A percentile compares a stretch with the other conserved stretches of the same genome.
These are phyloP conservation scores for Ageneiosus marmoratus DNA, from an alignment of 2,113 vertebrate genomes.

Conservation along the genomic window DNA sequence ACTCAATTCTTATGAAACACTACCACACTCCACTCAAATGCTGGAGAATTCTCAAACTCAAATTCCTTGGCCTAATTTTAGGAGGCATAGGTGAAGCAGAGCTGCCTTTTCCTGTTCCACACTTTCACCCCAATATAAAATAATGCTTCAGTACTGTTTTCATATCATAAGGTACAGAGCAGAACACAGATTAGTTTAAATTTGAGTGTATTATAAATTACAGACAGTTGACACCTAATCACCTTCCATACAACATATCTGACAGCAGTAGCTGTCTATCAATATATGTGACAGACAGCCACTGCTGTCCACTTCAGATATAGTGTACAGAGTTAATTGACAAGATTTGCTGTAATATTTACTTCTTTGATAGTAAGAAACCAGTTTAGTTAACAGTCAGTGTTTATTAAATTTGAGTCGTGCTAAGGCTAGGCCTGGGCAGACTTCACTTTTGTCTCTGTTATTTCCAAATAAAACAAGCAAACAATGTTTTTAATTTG, in stretches of 20 bases:
- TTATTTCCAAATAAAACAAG: background rate
- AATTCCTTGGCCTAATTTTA: constrained; percentile 69
- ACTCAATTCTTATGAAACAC: constrained; percentile 11
- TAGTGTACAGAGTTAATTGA: background rate
- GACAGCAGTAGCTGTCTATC: constrained; percentile 7
- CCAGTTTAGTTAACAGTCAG: background rate
- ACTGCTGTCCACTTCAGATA: background rate
- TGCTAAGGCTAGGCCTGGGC: background rate
- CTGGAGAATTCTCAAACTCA: too few relatives aligned
- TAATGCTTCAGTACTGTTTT: constrained; percentile 43
- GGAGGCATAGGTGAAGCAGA: constrained; percentile 56
- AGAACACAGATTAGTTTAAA: constrained; percentile 1
- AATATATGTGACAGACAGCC: constrained; percentile 14
- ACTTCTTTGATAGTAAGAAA: background rate
- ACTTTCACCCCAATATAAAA: constrained; percentile 59
- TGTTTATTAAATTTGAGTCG: background rate
- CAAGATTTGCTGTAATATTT: background rate
- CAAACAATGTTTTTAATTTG: background rate
- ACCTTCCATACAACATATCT: background rate
- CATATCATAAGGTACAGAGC: background rate
- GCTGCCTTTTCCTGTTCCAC: constrained; percentile 62
- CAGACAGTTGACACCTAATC: background rate
- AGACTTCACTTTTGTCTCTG: background rate
- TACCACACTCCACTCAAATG: constrained; percentile 53
- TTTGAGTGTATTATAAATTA: constrained; percentile 3